Base-by-base conservation (phyloP, 2,888 invertebrate species). In the Cacoxenus indagator region DNA sequence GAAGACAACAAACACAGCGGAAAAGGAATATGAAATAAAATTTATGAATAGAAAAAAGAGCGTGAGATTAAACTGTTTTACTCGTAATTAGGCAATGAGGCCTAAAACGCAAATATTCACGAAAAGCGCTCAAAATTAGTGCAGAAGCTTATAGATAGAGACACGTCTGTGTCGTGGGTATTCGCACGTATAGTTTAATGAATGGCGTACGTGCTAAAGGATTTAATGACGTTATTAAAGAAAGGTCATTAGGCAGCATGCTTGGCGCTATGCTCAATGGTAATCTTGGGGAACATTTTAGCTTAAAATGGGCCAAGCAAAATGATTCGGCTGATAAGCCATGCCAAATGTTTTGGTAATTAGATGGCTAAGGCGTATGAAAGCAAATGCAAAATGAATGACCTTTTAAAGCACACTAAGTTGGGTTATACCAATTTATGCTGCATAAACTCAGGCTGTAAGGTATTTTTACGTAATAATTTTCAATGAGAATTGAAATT, bases 171-270 rank as follows among this genome's bases (percentile, higher is more conserved):
- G 5, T 37, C 37, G 37, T 37, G 14, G 1, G 37, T 37, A 1
- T 37, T 1, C 37, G 37, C 14, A 11, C 29, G 57, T 29, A 57
- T 26, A 57, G 57, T 27, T 57, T 29, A 43, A 62, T 43, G 22
- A 22, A 59, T 62, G 61, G 61, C 45, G 22, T 43, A 45, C 61
- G 61, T 45, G 61, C 61, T 43, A 62, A 62, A 62, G 61, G 61
- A 62, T 59, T 59, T 59, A 59, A 59, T 59, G 37, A 31, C 59
- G 26, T 26, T 37, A 26, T 62, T 62, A 62, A 62, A 45, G 24
- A 62, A 62, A 62, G 61, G 61, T 62, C 61, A 45, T 62, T 62
- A 62, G 45, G 61, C 31, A 59, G 17, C n/a, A 24, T 24, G 54
- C 54, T 14, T 26, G 22, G 24, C 22, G 22, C 57, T 31, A 24